Conservation (phyloP, 2,113 vertebrate species). For the Aspidoscelis tigris region DNA sequence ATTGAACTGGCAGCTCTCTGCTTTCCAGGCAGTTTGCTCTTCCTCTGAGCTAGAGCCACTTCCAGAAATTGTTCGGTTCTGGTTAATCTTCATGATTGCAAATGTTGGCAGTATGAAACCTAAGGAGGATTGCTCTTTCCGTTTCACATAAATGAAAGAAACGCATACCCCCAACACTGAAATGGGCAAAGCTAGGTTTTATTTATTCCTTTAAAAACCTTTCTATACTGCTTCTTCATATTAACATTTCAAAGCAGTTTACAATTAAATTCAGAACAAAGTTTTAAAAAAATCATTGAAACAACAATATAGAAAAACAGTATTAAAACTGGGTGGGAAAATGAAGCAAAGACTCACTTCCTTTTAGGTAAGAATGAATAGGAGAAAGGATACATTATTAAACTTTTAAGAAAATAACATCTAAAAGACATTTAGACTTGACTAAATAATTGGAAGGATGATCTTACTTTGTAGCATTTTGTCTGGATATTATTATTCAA, state of each 20-base stretch:
- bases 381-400: fast-evolving
- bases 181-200: no score
- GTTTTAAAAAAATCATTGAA: no score
- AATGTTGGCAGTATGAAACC: background rate
- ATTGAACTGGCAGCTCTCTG: no score
- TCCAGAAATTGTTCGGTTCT: constrained; percentile 27
- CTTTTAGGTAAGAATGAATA: constrained; percentile 26
- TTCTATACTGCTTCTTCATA: no score
- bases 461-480: constrained; percentile 13
- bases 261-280: no score
- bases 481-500: background rate
- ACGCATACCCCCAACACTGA: no score
- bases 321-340: no score
- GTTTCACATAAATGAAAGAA: background rate
- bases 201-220: no score
- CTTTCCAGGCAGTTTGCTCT: background rate
- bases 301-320: no score
- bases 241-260: no score
- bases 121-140: background rate
- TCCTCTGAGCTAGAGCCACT: no score
- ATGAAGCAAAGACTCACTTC: no score
- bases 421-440: constrained; percentile 3
- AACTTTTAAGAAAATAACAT: background rate
- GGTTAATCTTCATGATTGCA: constrained; percentile 40
- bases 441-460: constrained; percentile 10